A percentile compares a stretch with the other conserved stretches of the same genome.
Conservation (phyloP, 2,113 vertebrate species). For the Dromaius novaehollandiae region DNA sequence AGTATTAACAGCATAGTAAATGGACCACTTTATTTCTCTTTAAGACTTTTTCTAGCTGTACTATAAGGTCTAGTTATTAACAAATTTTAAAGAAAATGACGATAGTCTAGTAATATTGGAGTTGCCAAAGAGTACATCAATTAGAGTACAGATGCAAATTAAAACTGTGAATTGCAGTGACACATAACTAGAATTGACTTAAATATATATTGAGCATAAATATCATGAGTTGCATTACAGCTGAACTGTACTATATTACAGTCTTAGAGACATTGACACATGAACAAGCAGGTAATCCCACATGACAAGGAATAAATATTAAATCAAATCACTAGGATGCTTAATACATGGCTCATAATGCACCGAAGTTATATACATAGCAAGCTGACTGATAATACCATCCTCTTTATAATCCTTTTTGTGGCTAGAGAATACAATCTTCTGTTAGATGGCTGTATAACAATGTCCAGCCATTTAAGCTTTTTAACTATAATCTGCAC, state of each 20-base stretch:
- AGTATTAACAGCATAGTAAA: background rate
- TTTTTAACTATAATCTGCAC: background rate
- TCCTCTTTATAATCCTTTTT: background rate
- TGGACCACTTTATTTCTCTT: background rate
- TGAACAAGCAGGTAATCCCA: background rate
- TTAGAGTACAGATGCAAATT: background rate
- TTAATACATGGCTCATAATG: background rate
- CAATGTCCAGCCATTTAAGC: background rate
- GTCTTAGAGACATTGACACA: background rate
- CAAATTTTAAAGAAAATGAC: background rate
- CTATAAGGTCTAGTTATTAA: background rate
- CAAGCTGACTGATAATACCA: background rate
- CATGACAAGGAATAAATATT: background rate
- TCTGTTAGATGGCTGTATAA: background rate
- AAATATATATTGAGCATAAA: background rate
- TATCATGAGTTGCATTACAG: background rate
- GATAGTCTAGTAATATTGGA: background rate
- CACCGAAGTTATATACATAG: background rate
- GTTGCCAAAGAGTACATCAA: background rate
- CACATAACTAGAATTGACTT: background rate
- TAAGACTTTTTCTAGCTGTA: background rate
- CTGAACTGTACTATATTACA: background rate
- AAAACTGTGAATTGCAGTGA: background rate
- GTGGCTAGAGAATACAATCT: background rate
- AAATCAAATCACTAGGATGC: background rate